Base-by-base conservation (phyloP, 2,797 vertebrate species). In the Corythornis leucogaster region DNA sequence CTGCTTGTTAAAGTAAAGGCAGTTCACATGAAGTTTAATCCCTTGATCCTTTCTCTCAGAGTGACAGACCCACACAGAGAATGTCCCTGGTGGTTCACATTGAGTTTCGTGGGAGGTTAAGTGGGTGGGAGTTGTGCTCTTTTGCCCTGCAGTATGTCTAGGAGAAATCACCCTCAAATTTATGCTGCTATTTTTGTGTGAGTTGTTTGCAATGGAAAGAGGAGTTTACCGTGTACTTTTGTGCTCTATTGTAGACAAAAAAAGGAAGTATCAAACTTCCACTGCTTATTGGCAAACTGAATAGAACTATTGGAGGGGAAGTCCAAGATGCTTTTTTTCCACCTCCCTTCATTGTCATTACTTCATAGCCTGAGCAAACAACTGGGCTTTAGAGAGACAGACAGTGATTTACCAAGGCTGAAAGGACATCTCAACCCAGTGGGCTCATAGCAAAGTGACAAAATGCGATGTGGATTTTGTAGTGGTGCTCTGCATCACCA, bases 251-350 rank as follows among this genome's bases (percentile, higher is more conserved):
- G 66, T 69, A 83, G 84, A 89, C 92, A 94, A 78, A 90, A 90
- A 95, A 96, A 96, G 95, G 96, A 95, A 95, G 90, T 81, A 67
- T 75, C 81, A 94, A 89, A 94, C 92, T 96, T 96, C 95, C 89
- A 94, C 92, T 81, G 83, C 85, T 81, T 93, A 85, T 93, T 94
- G 76, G 73, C 90, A 94, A 92, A 89, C 55, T 69, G 85, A 96
- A 95, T 79, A 91, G 91, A 96, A 95, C 91, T 91, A 94, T 91
- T 26, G 19, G 92, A 95, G 97, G 96, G 96, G 95, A 97, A 97
- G 94, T 95, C 94, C 95, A 90, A 67, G 86, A 86, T 69, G 83
- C 3, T 66, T 90, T 84, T 84, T 30, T 93, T 26, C 18, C 4
- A 14, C 33, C 61, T 70, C 82, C 73, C 85, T 93, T 89, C 88